Evolutionary conservation across 1,140 invertebrate genomes (phyloP).

Genomic region (Drosophila lacteicornis): DNA sequence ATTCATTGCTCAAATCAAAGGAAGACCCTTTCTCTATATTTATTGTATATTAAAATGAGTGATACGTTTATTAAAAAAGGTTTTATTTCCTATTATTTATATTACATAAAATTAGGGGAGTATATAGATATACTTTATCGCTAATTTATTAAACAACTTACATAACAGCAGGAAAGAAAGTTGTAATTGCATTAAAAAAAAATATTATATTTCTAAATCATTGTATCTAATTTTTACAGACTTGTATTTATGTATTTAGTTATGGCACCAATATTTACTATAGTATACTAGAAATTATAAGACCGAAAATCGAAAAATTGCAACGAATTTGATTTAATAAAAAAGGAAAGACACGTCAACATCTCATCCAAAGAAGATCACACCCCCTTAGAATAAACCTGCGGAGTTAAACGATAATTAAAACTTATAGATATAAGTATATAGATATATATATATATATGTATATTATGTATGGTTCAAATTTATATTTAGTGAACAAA

Average conservation of each 20-base stretch:
- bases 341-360: slow-evolving; percentile 21
- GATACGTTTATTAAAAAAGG: background rate
- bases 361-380: slow-evolving; percentile 36
- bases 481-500: slow-evolving; percentile 60
- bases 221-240: background rate
- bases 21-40: background rate
- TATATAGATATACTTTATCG: background rate
- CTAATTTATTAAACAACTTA: background rate
- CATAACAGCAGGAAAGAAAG: background rate
- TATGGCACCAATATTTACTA: background rate
- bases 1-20: no score
- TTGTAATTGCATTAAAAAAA: no score
- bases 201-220: no score
- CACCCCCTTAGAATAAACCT: slow-evolving; percentile 47
- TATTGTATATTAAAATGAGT: background rate
- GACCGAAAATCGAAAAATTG: slow-evolving; percentile 48
- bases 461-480: slow-evolving; percentile 60
- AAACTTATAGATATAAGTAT: background rate
- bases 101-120: no score
- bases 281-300: background rate
- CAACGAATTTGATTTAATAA: slow-evolving; percentile 58
- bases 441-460: slow-evolving; percentile 20
- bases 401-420: slow-evolving; percentile 27
- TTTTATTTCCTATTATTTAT: background rate
- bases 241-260: background rate